Evolutionary conservation across 1,140 invertebrate species (phyloP).

Genomic region (Meloidogyne hapla): DNA sequence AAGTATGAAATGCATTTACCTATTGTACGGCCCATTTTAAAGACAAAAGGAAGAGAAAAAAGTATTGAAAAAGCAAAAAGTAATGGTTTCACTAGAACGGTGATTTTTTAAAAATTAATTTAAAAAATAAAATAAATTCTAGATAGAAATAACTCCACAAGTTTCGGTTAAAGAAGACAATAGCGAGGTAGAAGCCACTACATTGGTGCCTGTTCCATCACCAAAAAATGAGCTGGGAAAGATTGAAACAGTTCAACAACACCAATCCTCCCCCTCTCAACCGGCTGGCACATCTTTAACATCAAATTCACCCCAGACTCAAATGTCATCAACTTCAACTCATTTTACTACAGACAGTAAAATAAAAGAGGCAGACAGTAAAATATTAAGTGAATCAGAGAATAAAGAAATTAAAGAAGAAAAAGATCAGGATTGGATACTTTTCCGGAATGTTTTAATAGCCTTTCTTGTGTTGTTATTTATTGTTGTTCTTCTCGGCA

Average conservation of each 20-base stretch:
- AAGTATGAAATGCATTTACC: not conserved
- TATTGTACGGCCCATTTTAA: not conserved
- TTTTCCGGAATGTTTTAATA: slow-evolving; percentile 25
- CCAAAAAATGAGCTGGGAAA: not conserved
- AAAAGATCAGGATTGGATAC: slow-evolving; percentile 17
- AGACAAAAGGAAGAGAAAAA: not conserved
- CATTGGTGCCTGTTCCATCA: not conserved
- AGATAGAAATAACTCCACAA: not conserved
- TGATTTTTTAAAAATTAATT: not conserved
- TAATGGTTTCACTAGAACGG: not conserved
- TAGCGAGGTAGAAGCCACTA: not conserved
- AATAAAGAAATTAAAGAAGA: not conserved
- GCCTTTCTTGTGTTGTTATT: slow-evolving; percentile 12
- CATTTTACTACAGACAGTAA: not conserved
- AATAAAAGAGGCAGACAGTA: not conserved
- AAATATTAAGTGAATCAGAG: not conserved
- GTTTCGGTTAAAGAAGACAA: not conserved
- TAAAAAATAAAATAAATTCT: not conserved
- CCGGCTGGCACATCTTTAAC: no score
- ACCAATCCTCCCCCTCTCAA: not conserved
- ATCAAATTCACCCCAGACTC: not conserved
- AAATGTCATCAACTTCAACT: not conserved
- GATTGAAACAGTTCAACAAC: not conserved
- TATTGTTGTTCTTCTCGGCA: slow-evolving; percentile 5
- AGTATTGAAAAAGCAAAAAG: not conserved